phyloP scores from a whole-genome alignment of 2,797 vertebrate genomes.

The Brachyalestes nurse region DNA sequence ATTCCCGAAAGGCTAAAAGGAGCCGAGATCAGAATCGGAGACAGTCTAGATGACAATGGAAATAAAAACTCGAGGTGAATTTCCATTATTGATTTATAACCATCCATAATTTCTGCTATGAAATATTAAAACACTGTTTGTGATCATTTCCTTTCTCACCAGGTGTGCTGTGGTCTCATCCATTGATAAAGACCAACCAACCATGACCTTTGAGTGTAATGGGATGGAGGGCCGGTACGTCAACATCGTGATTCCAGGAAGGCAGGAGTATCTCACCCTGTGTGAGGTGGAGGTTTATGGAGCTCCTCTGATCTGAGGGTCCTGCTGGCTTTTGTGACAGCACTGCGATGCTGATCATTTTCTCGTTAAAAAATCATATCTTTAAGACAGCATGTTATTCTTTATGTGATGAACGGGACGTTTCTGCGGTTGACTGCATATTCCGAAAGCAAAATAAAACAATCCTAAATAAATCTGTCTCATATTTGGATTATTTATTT shows the following conservation, averaged over 20 bases:
- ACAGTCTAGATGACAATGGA: constrained; percentile 35
- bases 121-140: not conserved
- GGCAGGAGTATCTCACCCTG: constrained; percentile 21
- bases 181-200: not conserved
- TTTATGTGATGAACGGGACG: too few species aligned
- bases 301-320: constrained; percentile 25
- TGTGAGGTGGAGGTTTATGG: constrained; percentile 59
- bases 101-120: too few species aligned
- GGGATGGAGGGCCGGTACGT: constrained; percentile 52
- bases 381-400: too few species aligned
- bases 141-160: not conserved
- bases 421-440: too few species aligned
- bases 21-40: constrained; percentile 61
- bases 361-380: too few species aligned
- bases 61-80: constrained; percentile 56
- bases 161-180: constrained; percentile 44
- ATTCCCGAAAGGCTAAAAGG: constrained; percentile 31
- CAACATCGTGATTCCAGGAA: constrained; percentile 40
- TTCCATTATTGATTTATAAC: too few species aligned
- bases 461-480: too few species aligned
- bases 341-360: not conserved
- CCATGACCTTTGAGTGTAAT: constrained; percentile 37
- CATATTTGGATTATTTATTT: too few species aligned
- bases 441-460: too few species aligned
- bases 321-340: not conserved